Evolutionary conservation across 2,797 vertebrate genomes (phyloP).

Genomic region (Uromys caudimaculatus): DNA sequence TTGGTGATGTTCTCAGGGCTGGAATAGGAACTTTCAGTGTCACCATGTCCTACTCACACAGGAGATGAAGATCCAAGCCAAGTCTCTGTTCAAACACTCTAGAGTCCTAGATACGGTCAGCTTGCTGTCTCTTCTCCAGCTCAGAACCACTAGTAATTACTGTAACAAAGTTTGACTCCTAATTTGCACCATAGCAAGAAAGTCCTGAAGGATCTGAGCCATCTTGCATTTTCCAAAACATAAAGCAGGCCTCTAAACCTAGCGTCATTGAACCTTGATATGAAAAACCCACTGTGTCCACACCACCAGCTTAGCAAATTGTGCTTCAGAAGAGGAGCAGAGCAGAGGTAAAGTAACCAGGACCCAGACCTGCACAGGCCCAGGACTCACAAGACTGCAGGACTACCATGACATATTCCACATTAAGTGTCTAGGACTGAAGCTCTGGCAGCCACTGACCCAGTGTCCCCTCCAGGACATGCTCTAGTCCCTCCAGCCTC

Average conservation of each 20-base stretch:
- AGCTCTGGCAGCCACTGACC: fast-evolving
- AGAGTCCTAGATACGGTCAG: neutral
- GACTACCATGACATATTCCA: fast-evolving
- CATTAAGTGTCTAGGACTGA: fast-evolving
- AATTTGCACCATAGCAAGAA: fast-evolving
- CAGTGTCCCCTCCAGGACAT: fast-evolving
- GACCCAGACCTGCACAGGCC: neutral
- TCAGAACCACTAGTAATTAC: neutral
- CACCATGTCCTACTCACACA: fast-evolving
- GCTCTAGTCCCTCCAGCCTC: neutral
- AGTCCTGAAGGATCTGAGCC: fast-evolving
- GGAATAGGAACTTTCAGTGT: fast-evolving
- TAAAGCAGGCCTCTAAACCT: too few species aligned
- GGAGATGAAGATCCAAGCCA: neutral
- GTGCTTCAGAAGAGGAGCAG: fast-evolving
- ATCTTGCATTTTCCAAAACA: fast-evolving
- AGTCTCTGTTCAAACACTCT: neutral
- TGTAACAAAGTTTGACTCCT: too few species aligned
- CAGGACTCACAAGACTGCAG: too few species aligned
- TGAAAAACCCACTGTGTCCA: too few species aligned
- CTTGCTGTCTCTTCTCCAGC: neutral
- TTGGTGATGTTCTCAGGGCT: neutral
- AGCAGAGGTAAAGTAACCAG: fast-evolving
- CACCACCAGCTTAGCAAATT: fast-evolving
- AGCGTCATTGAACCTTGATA: fast-evolving